A percentile compares a stretch with the other conserved stretches of the same genome.
Evolutionary conservation across 23 tunicate species (phyloP).

Genomic region (Trididemnum nubilum): DNA sequence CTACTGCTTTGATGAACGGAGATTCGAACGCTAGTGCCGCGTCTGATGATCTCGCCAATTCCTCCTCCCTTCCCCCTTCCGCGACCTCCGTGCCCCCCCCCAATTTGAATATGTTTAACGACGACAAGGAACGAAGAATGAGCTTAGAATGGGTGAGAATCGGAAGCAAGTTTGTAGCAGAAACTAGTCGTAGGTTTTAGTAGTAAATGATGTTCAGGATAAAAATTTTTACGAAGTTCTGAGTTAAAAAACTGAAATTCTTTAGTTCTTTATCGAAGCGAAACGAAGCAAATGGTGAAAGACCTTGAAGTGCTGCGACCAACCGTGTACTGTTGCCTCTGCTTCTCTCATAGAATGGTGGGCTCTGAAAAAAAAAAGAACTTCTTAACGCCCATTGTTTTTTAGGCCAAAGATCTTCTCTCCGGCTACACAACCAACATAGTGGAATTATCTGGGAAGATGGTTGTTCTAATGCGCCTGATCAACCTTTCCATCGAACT

Average conservation of each 20-base stretch:
- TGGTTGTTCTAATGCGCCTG: slow-evolving; percentile 72
- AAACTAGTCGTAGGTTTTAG: too few species aligned
- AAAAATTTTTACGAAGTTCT: too few species aligned
- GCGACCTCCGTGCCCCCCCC: not conserved
- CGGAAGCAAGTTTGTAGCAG: too few species aligned
- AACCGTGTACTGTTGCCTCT: too few species aligned
- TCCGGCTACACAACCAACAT: slow-evolving; percentile 37
- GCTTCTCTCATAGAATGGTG: too few species aligned
- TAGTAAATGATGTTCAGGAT: too few species aligned
- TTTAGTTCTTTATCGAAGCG: too few species aligned
- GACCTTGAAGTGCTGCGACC: too few species aligned
- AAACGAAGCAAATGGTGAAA: too few species aligned
- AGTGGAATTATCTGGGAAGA: slow-evolving; percentile 83
- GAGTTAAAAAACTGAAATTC: too few species aligned
- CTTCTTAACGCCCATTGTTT: too few species aligned
- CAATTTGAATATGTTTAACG: slow-evolving; percentile 15
- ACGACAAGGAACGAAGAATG: slow-evolving; percentile 60
- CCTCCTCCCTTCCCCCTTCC: not conserved
- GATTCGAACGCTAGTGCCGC: not conserved
- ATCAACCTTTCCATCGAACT: slow-evolving; percentile 49
- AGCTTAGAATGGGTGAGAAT: slow-evolving; percentile 81
- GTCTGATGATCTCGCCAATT: not conserved
- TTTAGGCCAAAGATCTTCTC: slow-evolving; percentile 82
- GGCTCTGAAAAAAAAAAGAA: too few species aligned
- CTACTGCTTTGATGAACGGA: not conserved